A percentile compares a stretch with the other conserved stretches of the same genome.
phyloP scores from a whole-genome alignment of 2,113 vertebrate genomes.

The Mobula birostris region DNA sequence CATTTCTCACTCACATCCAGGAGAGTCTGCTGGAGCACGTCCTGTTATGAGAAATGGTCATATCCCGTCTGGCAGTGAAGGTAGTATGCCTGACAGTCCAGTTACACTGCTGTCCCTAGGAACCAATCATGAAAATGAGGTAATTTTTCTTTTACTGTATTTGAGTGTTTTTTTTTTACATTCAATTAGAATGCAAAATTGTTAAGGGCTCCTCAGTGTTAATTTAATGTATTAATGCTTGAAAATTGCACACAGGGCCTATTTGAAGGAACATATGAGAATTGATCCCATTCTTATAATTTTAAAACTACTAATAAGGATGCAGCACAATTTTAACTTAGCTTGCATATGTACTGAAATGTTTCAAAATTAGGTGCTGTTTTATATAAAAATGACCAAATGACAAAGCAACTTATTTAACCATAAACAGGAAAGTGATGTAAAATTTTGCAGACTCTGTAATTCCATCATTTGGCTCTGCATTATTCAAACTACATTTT shows the following conservation, averaged over 20 bases:
- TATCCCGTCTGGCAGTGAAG: slow-evolving; percentile 55
- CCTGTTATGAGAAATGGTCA: slow-evolving; percentile 66
- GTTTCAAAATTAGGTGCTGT: not conserved
- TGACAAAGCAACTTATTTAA: not conserved
- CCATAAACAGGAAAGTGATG: not conserved
- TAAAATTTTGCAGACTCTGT: not conserved
- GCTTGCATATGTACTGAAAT: not conserved
- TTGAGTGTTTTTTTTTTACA: not conserved
- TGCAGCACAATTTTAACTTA: not conserved
- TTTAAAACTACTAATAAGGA: not conserved
- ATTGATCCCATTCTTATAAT: not conserved
- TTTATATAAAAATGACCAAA: not conserved
- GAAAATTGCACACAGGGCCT: not conserved
- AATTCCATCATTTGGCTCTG: not conserved
- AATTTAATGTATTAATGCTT: not conserved
- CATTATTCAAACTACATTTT: not conserved
- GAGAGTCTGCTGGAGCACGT: slow-evolving; percentile 54
- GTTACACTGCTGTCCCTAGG: slow-evolving; percentile 67
- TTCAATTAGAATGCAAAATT: not conserved
- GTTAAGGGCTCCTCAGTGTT: not conserved
- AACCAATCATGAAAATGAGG: slow-evolving; percentile 64
- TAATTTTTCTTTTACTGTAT: slow-evolving; percentile 50
- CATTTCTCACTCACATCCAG: slow-evolving; percentile 55
- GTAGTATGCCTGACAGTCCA: slow-evolving; percentile 58
- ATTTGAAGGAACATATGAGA: not conserved